Evolutionary conservation across 92 coral and sea anemone species (phyloP), one percentile per base, ranked within the genome.

Genomic region (Siderastrea radians): DNA sequence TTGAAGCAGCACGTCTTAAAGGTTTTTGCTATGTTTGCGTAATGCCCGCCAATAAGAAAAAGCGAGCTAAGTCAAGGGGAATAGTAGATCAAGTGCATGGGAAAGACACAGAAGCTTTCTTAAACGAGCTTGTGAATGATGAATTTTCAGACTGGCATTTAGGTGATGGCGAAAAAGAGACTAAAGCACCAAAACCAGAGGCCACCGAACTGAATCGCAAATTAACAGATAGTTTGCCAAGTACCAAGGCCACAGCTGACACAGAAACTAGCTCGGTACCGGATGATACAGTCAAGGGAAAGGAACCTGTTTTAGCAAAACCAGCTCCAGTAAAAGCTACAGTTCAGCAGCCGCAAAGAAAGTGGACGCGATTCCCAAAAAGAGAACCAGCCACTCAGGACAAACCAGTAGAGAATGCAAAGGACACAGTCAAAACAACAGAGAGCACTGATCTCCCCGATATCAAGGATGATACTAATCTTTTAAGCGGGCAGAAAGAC

Each of bases 71-170:
- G 26, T 51, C 66, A 64, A 47, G 47, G 1, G 54, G 57, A 3
- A 14, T 81, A 14, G 11, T 81, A 12, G 85, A 67, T 69, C 43
- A 15, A 13, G 85, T 81, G 4, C 69, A 50, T 46, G 85, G 85
- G 13, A 26, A 81, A 7, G 85, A 68, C 66, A 81, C 85, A 3
- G 65, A 81, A 55, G 76, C 85, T 43, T 81, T 81, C 67, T 54
- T 81, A 14, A 53, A 81, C 38, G 85, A 81, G 16, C 66, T 81
- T 3, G 54, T 81, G 5, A 26, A 54, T 4, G 85, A 81, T 16
- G 76, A 67, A 19, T 68, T 81, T 81, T 81, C 53, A 67, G 76
- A 81, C 43, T 81, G 85, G 85, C 15, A 51, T 19, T 78, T 63
- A 2, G 17, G 26, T 8, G 57, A 78, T 14, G 45, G 9, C 8